These are phyloP conservation scores for Oscheius sp. DNA, from an alignment of 2,888 invertebrate genomes.

Conservation along the genomic window DNA sequence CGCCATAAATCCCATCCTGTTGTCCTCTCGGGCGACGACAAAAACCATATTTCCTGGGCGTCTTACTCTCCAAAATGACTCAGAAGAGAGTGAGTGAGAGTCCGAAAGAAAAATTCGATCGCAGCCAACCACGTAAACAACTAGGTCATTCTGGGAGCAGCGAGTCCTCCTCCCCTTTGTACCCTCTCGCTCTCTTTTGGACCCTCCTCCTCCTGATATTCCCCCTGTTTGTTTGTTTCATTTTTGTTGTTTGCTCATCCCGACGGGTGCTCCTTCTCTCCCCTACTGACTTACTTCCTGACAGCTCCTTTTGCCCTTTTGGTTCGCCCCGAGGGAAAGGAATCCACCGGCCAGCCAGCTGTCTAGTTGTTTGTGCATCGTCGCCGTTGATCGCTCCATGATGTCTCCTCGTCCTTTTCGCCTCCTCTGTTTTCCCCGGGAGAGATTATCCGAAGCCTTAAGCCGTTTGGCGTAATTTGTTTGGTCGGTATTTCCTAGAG, in stretches of 20 bases:
- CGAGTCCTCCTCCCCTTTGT: background rate
- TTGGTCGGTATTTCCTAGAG: background rate
- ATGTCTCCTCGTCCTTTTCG: background rate
- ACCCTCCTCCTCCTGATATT: background rate
- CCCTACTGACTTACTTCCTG: background rate
- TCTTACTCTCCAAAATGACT: background rate
- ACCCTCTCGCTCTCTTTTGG: background rate
- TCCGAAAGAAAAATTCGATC: background rate
- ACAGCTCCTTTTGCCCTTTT: background rate
- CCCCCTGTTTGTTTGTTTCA: conserved; percentile 15
- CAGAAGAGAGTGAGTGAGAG: background rate
- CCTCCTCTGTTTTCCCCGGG: background rate
- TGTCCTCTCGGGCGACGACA: background rate
- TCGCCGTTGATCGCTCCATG: conserved; percentile 1
- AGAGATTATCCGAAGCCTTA: too few relatives aligned
- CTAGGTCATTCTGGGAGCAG: background rate
- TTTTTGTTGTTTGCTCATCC: conserved; percentile 19
- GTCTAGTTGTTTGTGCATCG: conserved; percentile 3
- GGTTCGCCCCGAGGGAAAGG: background rate
- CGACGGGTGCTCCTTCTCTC: background rate
- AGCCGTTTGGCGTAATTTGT: too few relatives aligned
- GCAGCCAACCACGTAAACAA: background rate
- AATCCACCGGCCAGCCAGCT: background rate
- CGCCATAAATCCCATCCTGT: background rate
- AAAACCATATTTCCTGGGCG: background rate